These are phyloP conservation scores for Sepiola atlantica DNA, from an alignment of 2,888 invertebrate species.

Conservation along the genomic window DNA sequence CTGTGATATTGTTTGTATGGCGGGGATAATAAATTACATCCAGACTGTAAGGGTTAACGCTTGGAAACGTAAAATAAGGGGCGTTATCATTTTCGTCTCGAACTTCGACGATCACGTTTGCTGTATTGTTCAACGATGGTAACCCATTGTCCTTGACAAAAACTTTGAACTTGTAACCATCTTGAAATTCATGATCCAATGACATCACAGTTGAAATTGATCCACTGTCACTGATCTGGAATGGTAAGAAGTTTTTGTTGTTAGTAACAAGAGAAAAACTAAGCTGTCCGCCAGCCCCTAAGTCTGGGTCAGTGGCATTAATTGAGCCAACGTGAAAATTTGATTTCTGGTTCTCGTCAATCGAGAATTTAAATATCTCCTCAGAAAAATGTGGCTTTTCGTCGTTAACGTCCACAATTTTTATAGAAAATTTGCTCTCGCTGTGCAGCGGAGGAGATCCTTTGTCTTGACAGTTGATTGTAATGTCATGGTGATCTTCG, in stretches of 20 bases:
- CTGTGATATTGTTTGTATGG: background rate
- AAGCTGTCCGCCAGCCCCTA: background rate
- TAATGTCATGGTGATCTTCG: background rate
- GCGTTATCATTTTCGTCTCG: background rate
- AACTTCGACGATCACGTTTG: background rate
- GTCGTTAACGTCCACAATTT: background rate
- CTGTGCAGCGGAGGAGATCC: background rate
- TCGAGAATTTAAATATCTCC: slow-evolving; percentile 11
- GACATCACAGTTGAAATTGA: background rate
- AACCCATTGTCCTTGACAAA: background rate
- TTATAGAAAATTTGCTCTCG: background rate
- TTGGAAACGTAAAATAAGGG: background rate
- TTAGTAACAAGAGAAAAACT: background rate
- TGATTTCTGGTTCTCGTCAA: background rate
- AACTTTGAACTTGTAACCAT: background rate
- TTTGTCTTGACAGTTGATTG: background rate
- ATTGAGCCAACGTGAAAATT: background rate
- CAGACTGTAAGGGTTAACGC: background rate
- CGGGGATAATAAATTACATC: background rate
- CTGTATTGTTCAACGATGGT: background rate
- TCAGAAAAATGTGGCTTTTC: background rate
- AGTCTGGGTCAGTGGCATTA: background rate
- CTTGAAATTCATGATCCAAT: background rate
- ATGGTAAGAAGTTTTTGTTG: background rate
- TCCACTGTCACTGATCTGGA: background rate